These are phyloP conservation scores for Alligator sinensis DNA, from an alignment of 2,113 vertebrate genomes.

Conservation along the genomic window DNA sequence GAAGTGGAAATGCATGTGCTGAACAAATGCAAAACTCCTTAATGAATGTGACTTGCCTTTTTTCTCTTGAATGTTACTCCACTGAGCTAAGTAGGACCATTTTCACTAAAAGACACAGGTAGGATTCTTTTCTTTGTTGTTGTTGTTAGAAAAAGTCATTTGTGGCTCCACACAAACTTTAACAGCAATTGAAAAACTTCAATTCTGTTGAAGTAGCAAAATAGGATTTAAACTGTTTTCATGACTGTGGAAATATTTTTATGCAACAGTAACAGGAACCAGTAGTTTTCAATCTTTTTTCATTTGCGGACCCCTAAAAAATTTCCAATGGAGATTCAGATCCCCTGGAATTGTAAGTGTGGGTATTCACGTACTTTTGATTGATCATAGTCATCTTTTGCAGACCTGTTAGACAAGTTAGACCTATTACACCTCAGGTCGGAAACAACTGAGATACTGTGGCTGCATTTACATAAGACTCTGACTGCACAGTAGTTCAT, in stretches of 20 bases:
- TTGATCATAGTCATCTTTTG: no score
- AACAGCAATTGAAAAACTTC: neutral
- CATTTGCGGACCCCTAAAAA: no score
- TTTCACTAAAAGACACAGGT: conserved; percentile 20
- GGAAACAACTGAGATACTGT: no score
- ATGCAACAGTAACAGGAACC: conserved; percentile 6
- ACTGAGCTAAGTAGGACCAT: conserved; percentile 47
- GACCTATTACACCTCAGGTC: no score
- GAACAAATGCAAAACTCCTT: neutral
- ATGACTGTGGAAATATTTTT: neutral
- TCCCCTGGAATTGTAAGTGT: no score
- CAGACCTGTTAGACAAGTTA: no score
- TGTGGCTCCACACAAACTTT: neutral
- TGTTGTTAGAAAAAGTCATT: neutral
- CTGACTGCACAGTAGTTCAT: no score
- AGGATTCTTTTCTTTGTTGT: neutral
- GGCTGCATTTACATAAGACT: no score
- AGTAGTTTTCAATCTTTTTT: no score
- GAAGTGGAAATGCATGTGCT: conserved; percentile 19
- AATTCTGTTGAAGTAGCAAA: conserved; percentile 22
- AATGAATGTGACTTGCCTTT: neutral
- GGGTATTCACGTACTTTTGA: no score
- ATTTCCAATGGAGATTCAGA: no score
- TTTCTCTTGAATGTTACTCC: conserved; percentile 8
- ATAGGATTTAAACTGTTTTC: neutral